These are phyloP conservation scores for Stegastes partitus DNA, from an alignment of 2,113 vertebrate genomes.

Conservation along the genomic window DNA sequence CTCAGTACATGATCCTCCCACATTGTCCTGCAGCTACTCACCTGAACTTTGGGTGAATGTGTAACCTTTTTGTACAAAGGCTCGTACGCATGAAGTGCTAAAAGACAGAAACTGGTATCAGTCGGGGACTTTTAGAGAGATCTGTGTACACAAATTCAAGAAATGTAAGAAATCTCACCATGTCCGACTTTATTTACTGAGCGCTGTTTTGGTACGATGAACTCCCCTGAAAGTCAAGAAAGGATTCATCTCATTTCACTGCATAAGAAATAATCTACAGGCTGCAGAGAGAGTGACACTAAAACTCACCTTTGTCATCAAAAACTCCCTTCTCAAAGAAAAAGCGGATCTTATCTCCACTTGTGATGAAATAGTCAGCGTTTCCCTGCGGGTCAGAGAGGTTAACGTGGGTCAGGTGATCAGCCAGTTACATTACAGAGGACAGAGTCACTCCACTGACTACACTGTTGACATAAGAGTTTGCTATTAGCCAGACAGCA, in stretches of 20 bases:
- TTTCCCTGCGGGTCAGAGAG: constrained; percentile 85
- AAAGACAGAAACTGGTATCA: constrained; percentile 8
- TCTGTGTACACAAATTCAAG: background rate
- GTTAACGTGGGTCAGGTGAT: constrained; percentile 17
- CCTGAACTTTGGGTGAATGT: constrained; percentile 91
- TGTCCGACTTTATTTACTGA: constrained; percentile 97
- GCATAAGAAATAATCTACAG: background rate
- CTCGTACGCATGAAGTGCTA: constrained; percentile 92
- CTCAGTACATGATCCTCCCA: background rate
- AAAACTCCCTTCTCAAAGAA: constrained; percentile 98
- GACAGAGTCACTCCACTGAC: background rate
- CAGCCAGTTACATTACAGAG: background rate
- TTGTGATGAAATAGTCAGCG: constrained; percentile 94
- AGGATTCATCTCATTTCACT: background rate
- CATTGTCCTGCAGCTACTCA: constrained; percentile 71
- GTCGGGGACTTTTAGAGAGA: background rate
- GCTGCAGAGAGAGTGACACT: background rate
- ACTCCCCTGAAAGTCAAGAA: constrained; percentile 85
- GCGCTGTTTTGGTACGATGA: constrained; percentile 88
- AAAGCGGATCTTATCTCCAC: constrained; percentile 95
- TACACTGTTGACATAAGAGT: constrained; percentile 49
- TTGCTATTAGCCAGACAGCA: constrained; percentile 5
- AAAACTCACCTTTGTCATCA: constrained; percentile 88
- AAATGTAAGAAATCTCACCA: constrained; percentile 79
- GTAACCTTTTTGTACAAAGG: constrained; percentile 90